A percentile compares a stretch with the other conserved stretches of the same genome.
These are phyloP conservation scores for Drosophila emarginata DNA, from an alignment of 2,888 invertebrate species.

Conservation along the genomic window DNA sequence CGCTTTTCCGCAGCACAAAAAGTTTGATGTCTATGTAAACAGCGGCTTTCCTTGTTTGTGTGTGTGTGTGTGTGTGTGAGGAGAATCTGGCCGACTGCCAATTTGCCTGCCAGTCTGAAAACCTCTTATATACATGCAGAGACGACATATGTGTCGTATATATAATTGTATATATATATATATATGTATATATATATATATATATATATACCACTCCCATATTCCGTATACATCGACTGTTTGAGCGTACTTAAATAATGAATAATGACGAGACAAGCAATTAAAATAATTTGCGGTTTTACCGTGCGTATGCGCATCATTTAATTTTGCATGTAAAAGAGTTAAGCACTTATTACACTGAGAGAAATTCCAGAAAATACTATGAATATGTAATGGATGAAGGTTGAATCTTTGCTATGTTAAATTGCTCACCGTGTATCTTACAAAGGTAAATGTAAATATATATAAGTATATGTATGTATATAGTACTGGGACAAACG, in stretches of 20 bases:
- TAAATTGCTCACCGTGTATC: not conserved
- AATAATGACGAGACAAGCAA: conserved; percentile 82
- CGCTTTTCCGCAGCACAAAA: conserved; percentile 63
- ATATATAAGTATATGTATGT: not conserved
- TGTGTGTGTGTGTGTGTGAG: conserved; percentile 51
- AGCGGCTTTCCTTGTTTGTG: conserved; percentile 62
- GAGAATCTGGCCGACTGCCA: conserved; percentile 41
- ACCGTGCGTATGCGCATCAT: conserved; percentile 81
- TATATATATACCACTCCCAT: conserved; percentile 34
- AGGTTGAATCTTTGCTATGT: conserved; percentile 16
- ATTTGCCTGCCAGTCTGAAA: conserved; percentile 37
- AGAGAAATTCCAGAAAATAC: conserved; percentile 31
- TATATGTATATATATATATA: conserved; percentile 10
- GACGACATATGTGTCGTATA: not conserved
- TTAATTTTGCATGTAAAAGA: conserved; percentile 78
- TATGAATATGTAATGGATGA: not conserved
- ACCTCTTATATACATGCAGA: conserved; percentile 34
- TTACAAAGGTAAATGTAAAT: not conserved
- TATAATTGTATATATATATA: conserved; percentile 6
- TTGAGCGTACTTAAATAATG: conserved; percentile 79
- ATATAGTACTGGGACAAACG: not conserved
- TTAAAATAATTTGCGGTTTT: conserved; percentile 82
- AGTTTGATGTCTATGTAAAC: conserved; percentile 76
- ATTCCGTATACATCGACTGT: conserved; percentile 54
- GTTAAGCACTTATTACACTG: conserved; percentile 75